Evolutionary conservation across 2,888 invertebrate species (phyloP).

Genomic region (Drosophila sordidula): DNA sequence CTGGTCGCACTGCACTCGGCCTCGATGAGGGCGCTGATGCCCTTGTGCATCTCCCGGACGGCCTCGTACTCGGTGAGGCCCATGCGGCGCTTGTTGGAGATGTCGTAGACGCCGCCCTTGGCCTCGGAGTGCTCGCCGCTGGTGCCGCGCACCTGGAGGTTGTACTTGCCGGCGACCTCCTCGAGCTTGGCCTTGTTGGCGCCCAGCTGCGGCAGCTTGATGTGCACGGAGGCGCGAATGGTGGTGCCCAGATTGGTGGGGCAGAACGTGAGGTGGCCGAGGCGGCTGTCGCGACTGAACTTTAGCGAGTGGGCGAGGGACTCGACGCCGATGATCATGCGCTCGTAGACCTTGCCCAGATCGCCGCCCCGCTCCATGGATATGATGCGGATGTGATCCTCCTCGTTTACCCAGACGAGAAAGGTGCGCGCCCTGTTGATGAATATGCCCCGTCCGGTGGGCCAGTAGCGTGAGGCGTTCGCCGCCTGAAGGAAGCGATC

Average conservation of each 20-base stretch:
- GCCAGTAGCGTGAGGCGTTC: conserved; percentile 98
- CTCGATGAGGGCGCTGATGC: conserved; percentile 96
- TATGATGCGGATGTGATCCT: conserved; percentile 98
- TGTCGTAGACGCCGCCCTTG: conserved; percentile 97
- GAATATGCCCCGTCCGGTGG: conserved; percentile 97
- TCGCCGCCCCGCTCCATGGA: conserved; percentile 99
- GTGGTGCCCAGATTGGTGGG: conserved; percentile 99
- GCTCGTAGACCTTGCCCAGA: conserved; percentile 94
- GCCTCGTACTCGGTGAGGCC: conserved; percentile 98
- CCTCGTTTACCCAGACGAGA: conserved; percentile 99
- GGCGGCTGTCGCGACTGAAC: conserved; percentile 96
- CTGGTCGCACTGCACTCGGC: conserved; percentile 87
- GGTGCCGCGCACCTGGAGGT: conserved; percentile 95
- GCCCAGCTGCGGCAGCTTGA: conserved; percentile 96
- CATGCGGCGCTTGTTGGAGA: conserved; percentile 98
- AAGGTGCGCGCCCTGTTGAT: conserved; percentile 98
- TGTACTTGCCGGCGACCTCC: conserved; percentile 94
- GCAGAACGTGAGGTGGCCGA: conserved; percentile 99
- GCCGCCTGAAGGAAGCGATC: conserved; percentile 92
- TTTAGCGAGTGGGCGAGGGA: conserved; percentile 96
- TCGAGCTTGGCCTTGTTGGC: conserved; percentile 94
- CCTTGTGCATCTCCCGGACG: conserved; percentile 95
- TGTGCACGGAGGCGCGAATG: conserved; percentile 98
- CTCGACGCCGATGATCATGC: conserved; percentile 94
- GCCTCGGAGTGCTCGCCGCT: conserved; percentile 98